These are phyloP conservation scores for Diorhabda sublineata DNA, from an alignment of 1,140 invertebrate genomes.

Conservation along the genomic window DNA sequence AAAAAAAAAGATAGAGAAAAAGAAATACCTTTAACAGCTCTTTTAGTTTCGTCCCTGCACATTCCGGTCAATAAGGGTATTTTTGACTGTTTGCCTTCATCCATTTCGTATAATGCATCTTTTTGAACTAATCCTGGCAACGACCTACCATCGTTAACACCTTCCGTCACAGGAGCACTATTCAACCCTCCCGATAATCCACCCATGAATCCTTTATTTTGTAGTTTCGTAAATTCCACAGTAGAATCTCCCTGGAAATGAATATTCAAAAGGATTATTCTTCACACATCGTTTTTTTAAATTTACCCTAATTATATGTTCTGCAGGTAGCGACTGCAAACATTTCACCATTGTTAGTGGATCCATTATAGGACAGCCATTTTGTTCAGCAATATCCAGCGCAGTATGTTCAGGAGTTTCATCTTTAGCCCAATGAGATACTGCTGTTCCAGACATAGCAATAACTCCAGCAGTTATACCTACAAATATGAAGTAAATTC, in stretches of 20 bases:
- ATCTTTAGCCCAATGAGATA: conserved; percentile 62
- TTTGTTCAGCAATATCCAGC: conserved; percentile 49
- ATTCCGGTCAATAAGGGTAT: conserved; percentile 68
- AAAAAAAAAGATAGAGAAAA: no score
- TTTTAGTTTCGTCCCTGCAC: conserved; percentile 64
- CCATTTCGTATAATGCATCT: conserved; percentile 56
- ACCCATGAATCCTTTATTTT: conserved; percentile 49
- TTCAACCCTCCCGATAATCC: conserved; percentile 47
- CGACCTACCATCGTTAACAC: conserved; percentile 56
- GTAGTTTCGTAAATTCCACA: conserved; percentile 48
- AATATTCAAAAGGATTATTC: neutral
- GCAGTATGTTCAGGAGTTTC: conserved; percentile 52
- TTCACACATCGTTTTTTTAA: neutral
- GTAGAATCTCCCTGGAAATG: conserved; percentile 48
- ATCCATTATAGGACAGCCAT: conserved; percentile 54
- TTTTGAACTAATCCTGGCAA: conserved; percentile 57
- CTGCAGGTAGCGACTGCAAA: conserved; percentile 51
- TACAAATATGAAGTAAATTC: conserved; percentile 27
- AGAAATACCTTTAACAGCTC: conserved; percentile 53
- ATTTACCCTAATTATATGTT: conserved; percentile 44
- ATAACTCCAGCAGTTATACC: conserved; percentile 56
- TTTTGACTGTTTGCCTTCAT: conserved; percentile 50
- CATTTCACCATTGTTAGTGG: conserved; percentile 55
- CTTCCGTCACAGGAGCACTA: conserved; percentile 60
- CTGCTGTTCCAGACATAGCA: conserved; percentile 63